These are phyloP conservation scores for Falco naumanni DNA, from an alignment of 2,797 vertebrate genomes.

Conservation along the genomic window DNA sequence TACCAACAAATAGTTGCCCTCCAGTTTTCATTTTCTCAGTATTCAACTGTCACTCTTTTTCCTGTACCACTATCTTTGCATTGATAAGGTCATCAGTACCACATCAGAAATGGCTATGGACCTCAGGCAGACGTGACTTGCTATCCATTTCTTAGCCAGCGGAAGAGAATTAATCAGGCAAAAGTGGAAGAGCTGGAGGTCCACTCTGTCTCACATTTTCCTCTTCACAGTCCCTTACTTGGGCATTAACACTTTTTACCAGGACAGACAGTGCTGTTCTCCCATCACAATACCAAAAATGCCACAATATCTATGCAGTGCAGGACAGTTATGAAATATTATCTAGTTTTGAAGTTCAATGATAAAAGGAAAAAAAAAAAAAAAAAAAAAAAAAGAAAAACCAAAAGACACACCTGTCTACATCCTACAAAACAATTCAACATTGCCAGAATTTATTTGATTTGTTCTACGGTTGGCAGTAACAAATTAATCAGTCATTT, in stretches of 20 bases:
- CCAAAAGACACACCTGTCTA: too few species aligned
- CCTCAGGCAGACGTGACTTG: background rate
- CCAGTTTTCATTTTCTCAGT: background rate
- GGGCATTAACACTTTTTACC: background rate
- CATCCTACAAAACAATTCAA: background rate
- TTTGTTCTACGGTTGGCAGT: background rate
- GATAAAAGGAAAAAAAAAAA: accelerated
- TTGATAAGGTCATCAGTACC: background rate
- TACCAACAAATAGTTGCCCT: background rate
- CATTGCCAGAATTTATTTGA: background rate
- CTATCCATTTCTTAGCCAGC: background rate
- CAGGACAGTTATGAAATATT: background rate
- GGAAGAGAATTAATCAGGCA: background rate
- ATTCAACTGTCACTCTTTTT: background rate
- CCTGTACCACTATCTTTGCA: background rate
- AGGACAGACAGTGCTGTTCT: background rate
- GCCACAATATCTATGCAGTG: background rate
- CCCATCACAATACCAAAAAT: background rate
- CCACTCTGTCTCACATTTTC: background rate
- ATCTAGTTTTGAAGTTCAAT: background rate
- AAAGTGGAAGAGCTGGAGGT: background rate
- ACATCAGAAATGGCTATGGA: background rate
- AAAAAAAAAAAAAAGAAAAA: too few species aligned
- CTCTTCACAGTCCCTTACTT: background rate
- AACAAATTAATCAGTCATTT: background rate